Evolutionary conservation across 2,113 vertebrate genomes (phyloP).

Genomic region (Trochalopteron elliotii): DNA sequence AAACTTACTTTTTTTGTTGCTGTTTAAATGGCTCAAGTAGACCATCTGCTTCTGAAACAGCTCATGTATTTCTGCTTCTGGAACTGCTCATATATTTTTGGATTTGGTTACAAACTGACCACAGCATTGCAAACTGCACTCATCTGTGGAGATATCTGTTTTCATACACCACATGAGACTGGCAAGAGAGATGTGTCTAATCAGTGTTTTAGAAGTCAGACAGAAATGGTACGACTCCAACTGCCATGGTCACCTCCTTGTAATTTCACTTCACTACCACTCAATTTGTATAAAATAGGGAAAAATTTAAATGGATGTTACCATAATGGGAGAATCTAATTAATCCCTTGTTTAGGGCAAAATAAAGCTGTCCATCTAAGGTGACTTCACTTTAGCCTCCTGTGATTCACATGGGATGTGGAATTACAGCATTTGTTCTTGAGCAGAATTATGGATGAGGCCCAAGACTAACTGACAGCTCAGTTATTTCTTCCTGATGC

Average conservation of each 20-base stretch:
- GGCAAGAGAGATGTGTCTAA: background rate
- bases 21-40: background rate
- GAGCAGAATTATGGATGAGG: constrained; percentile 33
- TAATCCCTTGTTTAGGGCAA: background rate
- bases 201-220: background rate
- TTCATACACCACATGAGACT: background rate
- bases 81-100: background rate
- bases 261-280: background rate
- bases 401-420: background rate
- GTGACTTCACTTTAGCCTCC: background rate
- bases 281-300: background rate
- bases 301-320: background rate
- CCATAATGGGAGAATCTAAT: background rate
- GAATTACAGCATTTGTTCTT: constrained; percentile 23
- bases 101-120: constrained; percentile 7
- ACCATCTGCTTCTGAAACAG: constrained; percentile 4
- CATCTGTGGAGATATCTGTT: background rate
- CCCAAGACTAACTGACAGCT: constrained; percentile 28
- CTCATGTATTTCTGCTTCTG: background rate
- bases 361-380: background rate
- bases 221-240: background rate
- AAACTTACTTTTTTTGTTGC: background rate
- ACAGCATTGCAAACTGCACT: background rate
- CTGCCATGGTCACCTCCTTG: background rate
- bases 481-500: constrained; percentile 49